A percentile compares a stretch with the other conserved stretches of the same genome.
Evolutionary conservation across 2,888 invertebrate species (phyloP).

Genomic region (Rambutsinella grinnellia): DNA sequence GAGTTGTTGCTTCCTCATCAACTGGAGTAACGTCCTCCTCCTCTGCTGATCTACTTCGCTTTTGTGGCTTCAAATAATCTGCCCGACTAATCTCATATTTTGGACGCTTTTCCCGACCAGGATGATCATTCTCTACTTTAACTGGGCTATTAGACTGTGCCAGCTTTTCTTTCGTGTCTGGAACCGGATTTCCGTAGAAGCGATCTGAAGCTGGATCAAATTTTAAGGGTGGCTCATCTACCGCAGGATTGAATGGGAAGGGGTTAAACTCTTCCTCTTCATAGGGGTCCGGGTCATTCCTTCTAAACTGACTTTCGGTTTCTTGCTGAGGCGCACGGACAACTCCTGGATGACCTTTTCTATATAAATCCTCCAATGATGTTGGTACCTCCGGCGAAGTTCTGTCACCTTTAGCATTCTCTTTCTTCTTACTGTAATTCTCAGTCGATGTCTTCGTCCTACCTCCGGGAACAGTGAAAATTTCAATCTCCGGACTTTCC

Average conservation of each 20-base stretch:
- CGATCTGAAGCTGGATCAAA: slow-evolving; percentile 57
- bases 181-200: slow-evolving; percentile 51
- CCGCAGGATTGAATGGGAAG: slow-evolving; percentile 37
- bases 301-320: no score
- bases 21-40: no score
- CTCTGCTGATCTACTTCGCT: slow-evolving; percentile 7
- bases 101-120: not conserved
- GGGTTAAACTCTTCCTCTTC: slow-evolving; percentile 20
- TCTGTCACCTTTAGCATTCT: slow-evolving; percentile 14
- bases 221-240: slow-evolving; percentile 49
- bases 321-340: slow-evolving; percentile 46
- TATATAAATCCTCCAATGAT: slow-evolving; percentile 35
- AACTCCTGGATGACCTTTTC: slow-evolving; percentile 54
- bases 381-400: slow-evolving; percentile 16
- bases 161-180: slow-evolving; percentile 36
- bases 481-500: slow-evolving; percentile 19
- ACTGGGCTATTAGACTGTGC: slow-evolving; percentile 38
- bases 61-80: not conserved
- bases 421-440: not conserved
- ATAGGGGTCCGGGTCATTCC: not conserved
- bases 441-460: not conserved
- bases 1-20: not conserved
- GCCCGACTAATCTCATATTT: slow-evolving; percentile 10
- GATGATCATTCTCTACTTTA: slow-evolving; percentile 14
- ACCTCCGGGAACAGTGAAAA: slow-evolving; percentile 36